Evolutionary conservation across 2,888 invertebrate genomes (phyloP).

Genomic region (Noctuana brunneofusca): DNA sequence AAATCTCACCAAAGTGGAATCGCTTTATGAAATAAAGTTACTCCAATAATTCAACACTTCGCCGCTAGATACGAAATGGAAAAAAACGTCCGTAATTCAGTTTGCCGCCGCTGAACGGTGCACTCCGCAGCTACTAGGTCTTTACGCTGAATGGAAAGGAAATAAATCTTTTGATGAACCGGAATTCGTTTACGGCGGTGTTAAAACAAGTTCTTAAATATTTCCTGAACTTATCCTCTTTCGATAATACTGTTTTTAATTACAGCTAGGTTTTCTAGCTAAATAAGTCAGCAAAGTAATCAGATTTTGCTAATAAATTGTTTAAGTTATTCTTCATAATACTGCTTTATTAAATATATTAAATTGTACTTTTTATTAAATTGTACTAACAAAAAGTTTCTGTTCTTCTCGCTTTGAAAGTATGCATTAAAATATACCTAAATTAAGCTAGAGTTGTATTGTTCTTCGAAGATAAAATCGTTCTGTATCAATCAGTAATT

Average conservation of each 20-base stretch:
- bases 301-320: too few relatives aligned
- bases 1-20: constrained; percentile 65
- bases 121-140: constrained; percentile 61
- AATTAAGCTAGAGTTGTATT: too few relatives aligned
- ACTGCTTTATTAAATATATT: too few relatives aligned
- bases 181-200: constrained; percentile 36
- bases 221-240: not conserved
- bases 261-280: not conserved
- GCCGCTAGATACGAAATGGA: constrained; percentile 72
- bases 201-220: constrained; percentile 1
- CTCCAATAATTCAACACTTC: constrained; percentile 79
- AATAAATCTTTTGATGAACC: constrained; percentile 66
- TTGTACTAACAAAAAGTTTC: too few relatives aligned
- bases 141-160: constrained; percentile 55
- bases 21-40: constrained; percentile 78
- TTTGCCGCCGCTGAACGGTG: constrained; percentile 67
- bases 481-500: too few relatives aligned
- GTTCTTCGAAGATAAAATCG: too few relatives aligned
- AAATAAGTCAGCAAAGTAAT: not conserved
- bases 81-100: constrained; percentile 79
- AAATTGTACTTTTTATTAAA: too few relatives aligned
- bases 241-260: not conserved
- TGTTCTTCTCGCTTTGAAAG: too few relatives aligned
- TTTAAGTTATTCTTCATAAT: too few relatives aligned
- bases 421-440: too few relatives aligned